A percentile compares a stretch with the other conserved stretches of the same genome.
Conservation (phyloP, 2,797 vertebrate species). For the Epinephelus coioides region DNA sequence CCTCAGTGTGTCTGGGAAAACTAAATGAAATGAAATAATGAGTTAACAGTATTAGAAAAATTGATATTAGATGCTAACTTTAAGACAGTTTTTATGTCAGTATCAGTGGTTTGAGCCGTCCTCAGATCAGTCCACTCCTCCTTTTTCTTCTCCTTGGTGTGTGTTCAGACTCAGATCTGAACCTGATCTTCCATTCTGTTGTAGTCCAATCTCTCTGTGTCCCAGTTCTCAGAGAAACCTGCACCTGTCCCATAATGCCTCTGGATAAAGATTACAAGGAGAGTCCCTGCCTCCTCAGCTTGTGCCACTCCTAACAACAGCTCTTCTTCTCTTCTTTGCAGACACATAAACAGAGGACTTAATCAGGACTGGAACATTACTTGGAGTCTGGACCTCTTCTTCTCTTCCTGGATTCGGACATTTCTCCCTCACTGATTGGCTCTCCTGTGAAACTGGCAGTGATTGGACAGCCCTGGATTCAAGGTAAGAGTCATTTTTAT, state of each 20-base stretch:
- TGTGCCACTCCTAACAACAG: neutral
- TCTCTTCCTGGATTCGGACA: conserved; percentile 26
- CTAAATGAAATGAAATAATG: too few relatives aligned
- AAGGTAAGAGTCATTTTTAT: conserved; percentile 26
- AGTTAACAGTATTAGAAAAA: too few relatives aligned
- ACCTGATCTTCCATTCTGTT: conserved; percentile 27
- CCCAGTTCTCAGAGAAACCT: conserved; percentile 46
- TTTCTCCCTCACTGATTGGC: conserved; percentile 26
- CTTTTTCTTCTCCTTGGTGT: neutral
- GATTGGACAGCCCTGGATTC: conserved; percentile 24
- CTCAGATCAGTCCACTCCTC: neutral
- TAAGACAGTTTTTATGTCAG: neutral
- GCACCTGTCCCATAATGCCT: conserved; percentile 16
- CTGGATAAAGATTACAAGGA: conserved; percentile 24
- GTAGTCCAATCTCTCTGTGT: conserved; percentile 17
- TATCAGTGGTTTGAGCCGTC: neutral
- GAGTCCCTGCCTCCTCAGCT: neutral
- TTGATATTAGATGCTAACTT: too few relatives aligned
- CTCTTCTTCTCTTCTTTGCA: conserved; percentile 22
- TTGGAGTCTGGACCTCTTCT: conserved; percentile 22
- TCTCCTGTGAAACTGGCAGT: conserved; percentile 26
- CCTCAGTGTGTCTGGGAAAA: too few relatives aligned
- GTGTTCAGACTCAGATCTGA: conserved; percentile 1
- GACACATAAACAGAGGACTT: conserved; percentile 11
- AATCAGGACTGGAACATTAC: neutral